Conservation (phyloP, 2,113 vertebrate species). For the Notarius lentiginosus region DNA sequence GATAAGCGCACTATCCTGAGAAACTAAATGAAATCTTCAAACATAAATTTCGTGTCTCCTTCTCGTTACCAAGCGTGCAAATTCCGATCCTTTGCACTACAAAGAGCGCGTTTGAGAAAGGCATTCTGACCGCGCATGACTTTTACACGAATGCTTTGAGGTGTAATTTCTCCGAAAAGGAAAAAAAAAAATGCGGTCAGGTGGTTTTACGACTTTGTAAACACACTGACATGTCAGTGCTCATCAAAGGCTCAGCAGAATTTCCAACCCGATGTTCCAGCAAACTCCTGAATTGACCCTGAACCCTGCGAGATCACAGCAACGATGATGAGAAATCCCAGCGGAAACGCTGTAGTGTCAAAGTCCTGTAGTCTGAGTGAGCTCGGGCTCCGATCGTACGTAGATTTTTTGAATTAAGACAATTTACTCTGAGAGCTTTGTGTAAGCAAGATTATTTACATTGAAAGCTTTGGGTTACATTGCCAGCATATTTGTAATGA, state of each 20-base stretch:
- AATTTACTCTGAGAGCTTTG: constrained; percentile 9
- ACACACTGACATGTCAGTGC: not conserved
- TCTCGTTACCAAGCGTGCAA: not conserved
- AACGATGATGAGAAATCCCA: not conserved
- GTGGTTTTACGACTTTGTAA: not conserved
- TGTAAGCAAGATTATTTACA: constrained; percentile 23
- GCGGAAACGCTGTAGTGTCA: not conserved
- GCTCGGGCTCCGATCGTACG: not conserved
- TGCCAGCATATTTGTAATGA: constrained; percentile 28
- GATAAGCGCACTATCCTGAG: constrained; percentile 17
- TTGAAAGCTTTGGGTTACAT: constrained; percentile 31
- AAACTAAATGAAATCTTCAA: not conserved
- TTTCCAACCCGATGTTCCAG: constrained; percentile 12
- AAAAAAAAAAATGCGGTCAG: not conserved
- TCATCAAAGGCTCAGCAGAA: constrained; percentile 22
- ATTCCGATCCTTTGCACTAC: not conserved
- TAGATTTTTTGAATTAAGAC: constrained; percentile 21
- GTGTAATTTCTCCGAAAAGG: not conserved
- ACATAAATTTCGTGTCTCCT: constrained; percentile 16
- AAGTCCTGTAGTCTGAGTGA: not conserved
- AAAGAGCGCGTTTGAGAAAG: not conserved
- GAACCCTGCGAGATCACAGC: not conserved
- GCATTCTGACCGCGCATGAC: not conserved
- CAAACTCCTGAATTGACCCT: constrained; percentile 1
- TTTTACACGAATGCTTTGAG: constrained; percentile 2